Evolutionary conservation across 2,113 vertebrate genomes (phyloP).

Genomic region (Albula goreensis): DNA sequence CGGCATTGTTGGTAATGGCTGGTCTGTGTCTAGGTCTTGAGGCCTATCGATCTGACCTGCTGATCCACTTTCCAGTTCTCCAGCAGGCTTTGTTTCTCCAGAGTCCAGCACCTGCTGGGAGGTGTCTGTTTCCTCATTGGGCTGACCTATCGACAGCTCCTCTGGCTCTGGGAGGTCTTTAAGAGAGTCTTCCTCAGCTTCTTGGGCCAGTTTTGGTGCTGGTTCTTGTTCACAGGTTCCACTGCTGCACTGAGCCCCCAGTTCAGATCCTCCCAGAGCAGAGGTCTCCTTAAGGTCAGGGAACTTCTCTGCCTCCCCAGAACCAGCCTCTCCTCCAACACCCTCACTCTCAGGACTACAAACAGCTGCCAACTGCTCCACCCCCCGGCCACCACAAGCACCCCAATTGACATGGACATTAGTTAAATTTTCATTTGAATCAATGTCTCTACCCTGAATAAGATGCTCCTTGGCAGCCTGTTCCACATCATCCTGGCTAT

Average conservation of each 20-base stretch:
- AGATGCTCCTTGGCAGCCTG: constrained; percentile 20
- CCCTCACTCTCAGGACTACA: not conserved
- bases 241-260: not conserved
- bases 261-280: not conserved
- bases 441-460: not conserved
- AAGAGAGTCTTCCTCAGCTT: not conserved
- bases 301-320: not conserved
- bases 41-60: constrained; percentile 7
- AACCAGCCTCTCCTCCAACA: not conserved
- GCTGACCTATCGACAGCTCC: not conserved
- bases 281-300: not conserved
- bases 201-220: not conserved
- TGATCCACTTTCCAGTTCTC: constrained; percentile 16
- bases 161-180: not conserved
- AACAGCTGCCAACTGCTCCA: not conserved
- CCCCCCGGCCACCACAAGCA: not conserved
- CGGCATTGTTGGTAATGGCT: constrained; percentile 25
- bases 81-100: not conserved
- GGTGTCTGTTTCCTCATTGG: not conserved
- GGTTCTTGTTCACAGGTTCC: not conserved
- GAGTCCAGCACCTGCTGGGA: not conserved
- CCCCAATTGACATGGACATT: not conserved
- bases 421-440: not conserved
- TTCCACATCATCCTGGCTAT: not conserved
- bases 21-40: constrained; percentile 17